phyloP scores from a whole-genome alignment of 2,888 invertebrate species.

The Saturnia japonica region DNA sequence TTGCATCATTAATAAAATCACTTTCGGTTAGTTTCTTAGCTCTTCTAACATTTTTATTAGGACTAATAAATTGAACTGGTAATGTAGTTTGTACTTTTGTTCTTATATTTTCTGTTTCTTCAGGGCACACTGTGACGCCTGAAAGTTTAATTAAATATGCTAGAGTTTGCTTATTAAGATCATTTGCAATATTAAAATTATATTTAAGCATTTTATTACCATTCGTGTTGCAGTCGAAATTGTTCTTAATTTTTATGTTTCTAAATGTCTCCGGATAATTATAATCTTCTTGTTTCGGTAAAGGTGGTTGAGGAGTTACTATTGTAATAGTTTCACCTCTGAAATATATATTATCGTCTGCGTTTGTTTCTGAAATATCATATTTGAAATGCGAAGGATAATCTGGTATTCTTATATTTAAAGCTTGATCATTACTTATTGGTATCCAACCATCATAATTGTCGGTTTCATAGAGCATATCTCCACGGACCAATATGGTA shows the following conservation, averaged over 20 bases:
- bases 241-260: conserved; percentile 1
- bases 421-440: conserved; percentile 27
- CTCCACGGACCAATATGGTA: conserved; percentile 8
- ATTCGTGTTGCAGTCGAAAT: not conserved
- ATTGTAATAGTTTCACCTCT: not conserved
- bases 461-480: conserved; percentile 19
- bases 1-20: not conserved
- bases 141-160: conserved; percentile 16
- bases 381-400: not conserved
- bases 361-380: not conserved
- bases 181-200: conserved; percentile 12
- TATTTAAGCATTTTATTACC: conserved; percentile 15
- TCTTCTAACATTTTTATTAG: conserved; percentile 20
- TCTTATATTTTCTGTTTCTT: not conserved
- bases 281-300: not conserved
- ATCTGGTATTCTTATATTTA: conserved; percentile 17
- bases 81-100: not conserved
- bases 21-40: conserved; percentile 27
- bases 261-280: not conserved
- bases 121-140: conserved; percentile 1
- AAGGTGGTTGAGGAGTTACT: not conserved
- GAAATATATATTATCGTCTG: not conserved
- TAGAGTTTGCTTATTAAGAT: not conserved
- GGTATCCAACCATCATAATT: conserved; percentile 31
- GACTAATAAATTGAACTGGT: conserved; percentile 6